Conservation (phyloP, 2,888 invertebrate species). For the Thelaira solivaga region DNA sequence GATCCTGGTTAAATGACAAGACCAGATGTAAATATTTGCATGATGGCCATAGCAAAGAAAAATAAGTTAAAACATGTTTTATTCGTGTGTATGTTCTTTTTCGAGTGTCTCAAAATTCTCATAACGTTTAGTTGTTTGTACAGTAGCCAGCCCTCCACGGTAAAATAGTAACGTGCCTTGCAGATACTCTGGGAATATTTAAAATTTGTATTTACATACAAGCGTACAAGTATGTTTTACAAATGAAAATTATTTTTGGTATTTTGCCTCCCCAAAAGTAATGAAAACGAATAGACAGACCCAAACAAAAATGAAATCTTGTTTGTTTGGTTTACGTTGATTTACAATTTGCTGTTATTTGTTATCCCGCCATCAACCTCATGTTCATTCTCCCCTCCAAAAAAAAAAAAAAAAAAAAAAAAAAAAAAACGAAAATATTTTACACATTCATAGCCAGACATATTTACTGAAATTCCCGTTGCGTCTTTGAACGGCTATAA, state of each 20-base stretch:
- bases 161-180: conserved; percentile 1
- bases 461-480: conserved; percentile 6
- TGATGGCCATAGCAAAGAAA: conserved; percentile 73
- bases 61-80: conserved; percentile 34
- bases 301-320: conserved; percentile 17
- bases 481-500: not conserved
- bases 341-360: conserved; percentile 58
- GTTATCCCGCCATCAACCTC: conserved; percentile 44
- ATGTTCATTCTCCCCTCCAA: no score
- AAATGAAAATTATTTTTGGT: conserved; percentile 45
- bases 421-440: no score
- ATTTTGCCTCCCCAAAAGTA: not conserved
- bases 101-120: conserved; percentile 16
- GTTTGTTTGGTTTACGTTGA: conserved; percentile 52
- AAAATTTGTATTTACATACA: no score
- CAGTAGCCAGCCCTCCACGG: no score
- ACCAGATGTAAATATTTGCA: conserved; percentile 77
- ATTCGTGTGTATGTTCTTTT: conserved; percentile 8
- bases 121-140: no score
- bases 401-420: no score
- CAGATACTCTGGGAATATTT: not conserved
- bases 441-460: not conserved
- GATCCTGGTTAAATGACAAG: conserved; percentile 73
- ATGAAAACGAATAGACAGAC: not conserved
- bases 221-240: no score